Evolutionary conservation across 2,888 invertebrate species (phyloP).

Genomic region (Branchellion lobata): DNA sequence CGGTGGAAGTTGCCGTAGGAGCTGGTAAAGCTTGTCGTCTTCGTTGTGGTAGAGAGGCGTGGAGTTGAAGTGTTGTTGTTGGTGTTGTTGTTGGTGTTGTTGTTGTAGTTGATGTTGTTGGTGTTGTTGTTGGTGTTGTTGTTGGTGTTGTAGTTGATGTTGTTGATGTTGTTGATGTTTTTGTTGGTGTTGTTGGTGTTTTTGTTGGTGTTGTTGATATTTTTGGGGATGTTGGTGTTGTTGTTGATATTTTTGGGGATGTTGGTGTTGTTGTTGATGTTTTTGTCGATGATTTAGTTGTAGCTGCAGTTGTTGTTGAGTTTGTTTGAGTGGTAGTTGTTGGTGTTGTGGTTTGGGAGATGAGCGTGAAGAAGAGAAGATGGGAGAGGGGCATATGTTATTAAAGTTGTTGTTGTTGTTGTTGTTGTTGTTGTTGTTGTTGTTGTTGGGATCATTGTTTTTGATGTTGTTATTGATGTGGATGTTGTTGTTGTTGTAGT

Average conservation of each 20-base stretch:
- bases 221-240: not conserved
- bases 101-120: not conserved
- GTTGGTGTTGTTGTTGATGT: not conserved
- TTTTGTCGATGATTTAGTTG: not conserved
- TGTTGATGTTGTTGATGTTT: not conserved
- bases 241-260: not conserved
- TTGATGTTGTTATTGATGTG: not conserved
- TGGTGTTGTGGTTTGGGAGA: too few relatives aligned
- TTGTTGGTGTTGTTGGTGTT: not conserved
- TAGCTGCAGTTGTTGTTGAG: not conserved
- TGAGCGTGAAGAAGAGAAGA: too few relatives aligned
- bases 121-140: not conserved
- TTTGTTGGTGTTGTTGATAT: not conserved
- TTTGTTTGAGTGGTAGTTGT: not conserved
- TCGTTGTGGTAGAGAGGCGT: not conserved
- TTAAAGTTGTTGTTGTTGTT: not conserved
- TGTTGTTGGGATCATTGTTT: not conserved
- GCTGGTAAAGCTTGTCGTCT: not conserved
- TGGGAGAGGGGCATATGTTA: too few relatives aligned
- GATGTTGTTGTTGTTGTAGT: not conserved
- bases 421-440: not conserved
- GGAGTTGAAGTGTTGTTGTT: not conserved
- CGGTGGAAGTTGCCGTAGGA: not conserved
- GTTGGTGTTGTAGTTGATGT: not conserved
- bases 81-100: slow-evolving; percentile 3